These are phyloP conservation scores for Drosophila auraria DNA, from an alignment of 1,140 invertebrate species.

Conservation along the genomic window DNA sequence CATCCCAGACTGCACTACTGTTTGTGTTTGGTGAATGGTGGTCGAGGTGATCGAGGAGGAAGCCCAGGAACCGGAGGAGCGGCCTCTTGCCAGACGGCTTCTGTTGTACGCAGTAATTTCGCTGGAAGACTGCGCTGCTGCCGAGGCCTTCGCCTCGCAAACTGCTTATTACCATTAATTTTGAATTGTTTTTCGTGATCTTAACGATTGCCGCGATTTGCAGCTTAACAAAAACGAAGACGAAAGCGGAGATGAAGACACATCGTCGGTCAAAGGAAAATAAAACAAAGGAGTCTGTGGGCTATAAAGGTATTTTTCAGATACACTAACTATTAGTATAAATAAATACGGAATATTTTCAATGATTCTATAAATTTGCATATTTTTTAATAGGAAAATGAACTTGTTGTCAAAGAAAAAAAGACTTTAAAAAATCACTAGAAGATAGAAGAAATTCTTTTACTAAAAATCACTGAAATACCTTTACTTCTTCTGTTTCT, in stretches of 20 bases:
- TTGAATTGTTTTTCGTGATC: slow-evolving; percentile 85
- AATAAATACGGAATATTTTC: background rate
- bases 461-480: background rate
- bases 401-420: background rate
- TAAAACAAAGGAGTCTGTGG: slow-evolving; percentile 17
- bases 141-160: slow-evolving; percentile 43
- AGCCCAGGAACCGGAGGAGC: slow-evolving; percentile 19
- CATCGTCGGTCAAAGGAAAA: slow-evolving; percentile 27
- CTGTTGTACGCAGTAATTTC: slow-evolving; percentile 85
- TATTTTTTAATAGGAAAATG: background rate
- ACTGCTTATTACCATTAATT: slow-evolving; percentile 85
- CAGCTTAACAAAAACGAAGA: slow-evolving; percentile 75
- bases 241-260: slow-evolving; percentile 22
- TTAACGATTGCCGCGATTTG: slow-evolving; percentile 85
- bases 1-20: slow-evolving; percentile 51
- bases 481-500: background rate
- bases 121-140: slow-evolving; percentile 47
- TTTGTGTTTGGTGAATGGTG: slow-evolving; percentile 26
- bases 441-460: too few relatives aligned
- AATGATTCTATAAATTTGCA: background rate
- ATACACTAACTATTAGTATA: slow-evolving; percentile 5
- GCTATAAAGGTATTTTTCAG: background rate
- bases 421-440: background rate
- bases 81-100: slow-evolving; percentile 78
- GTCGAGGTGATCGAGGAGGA: background rate